Evolutionary conservation across 2,888 invertebrate genomes (phyloP), one percentile per base, ranked within the genome.

Genomic region (Rhagonycha fulva): DNA sequence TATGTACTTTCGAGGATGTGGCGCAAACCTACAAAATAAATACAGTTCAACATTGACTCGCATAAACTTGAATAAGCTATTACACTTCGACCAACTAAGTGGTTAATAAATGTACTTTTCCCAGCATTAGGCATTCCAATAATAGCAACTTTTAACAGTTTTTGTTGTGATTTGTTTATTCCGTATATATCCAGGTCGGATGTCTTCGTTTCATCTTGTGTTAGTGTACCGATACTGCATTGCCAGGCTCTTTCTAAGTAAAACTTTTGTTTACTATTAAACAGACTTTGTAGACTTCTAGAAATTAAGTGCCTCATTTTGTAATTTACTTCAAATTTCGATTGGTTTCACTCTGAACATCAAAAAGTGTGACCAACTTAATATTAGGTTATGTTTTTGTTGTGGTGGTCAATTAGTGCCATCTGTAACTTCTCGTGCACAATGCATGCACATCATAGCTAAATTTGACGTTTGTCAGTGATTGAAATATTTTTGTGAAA

Each of bases 41-140:
- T 47, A 70, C 26, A 10, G 62, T n/a, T 47, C 23, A 26, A 28
- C 14, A 28, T 4, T n/a, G n/a, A 19, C 19, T 12, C 60, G 24
- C 0, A 9, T 67, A 70, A 71, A 74, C 71, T 7, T 47, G 2
- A 47, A n/a, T n/a, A 19, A 19, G 19, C 19, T 86, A 87, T 86
- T 88, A 96, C 96, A 87, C 93, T 92, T 86, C 95, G 91, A 79
- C 94, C 92, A 72, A 96, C 91, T 26, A 99, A 90, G 83, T 92
- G 91, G 88, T 99, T 99, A 28, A 98, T 95, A 30, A 99, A 90
- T 0, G 98, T 98, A 85, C 98, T 98, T 88, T 99, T 99, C 26
- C 99, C 99, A 70, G 94, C 94, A 90, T 99, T 99, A 4, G 99
- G 98, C 12, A 94, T 90, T 3, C 99, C 99, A 80, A 99, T 92